Evolutionary conservation across 2,888 invertebrate species (phyloP), one percentile per base, ranked within the genome.

Genomic region (Eubasilissa splendida): DNA sequence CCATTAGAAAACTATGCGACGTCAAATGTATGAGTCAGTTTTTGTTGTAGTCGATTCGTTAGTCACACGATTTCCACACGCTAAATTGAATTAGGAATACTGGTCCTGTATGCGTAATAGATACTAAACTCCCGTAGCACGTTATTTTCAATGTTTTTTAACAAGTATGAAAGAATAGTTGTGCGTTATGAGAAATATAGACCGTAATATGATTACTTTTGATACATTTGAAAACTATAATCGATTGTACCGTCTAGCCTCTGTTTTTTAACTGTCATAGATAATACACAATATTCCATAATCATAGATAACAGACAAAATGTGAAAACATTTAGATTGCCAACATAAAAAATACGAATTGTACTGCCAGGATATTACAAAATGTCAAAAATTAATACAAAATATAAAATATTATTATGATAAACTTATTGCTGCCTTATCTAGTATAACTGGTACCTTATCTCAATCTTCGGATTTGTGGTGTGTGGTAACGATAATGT

Each of bases 1-100:
- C 76, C 81, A 79, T 79, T 79, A 81, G 33, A 76, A 71, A 76
- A 56, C n/a, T 74, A 42, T 22, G 53, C 63, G 54, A 71, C 71
- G 74, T 75, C 74, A 75, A 59, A 59, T 56, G 33, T 60, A 50
- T 74, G 74, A 74, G 74, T 74, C 59, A 74, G 22, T 71, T 71
- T 50, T 66, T 33, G 33, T 66, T n/a, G 66, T 66, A 66, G 42
- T 12, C n/a, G n/a, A 42, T 42, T 42, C 42, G n/a, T 56, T 31
- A 71, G 33, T 56, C 71, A 71, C 54, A 22, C 71, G 54, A 1
- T 7, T 31, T 14, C 8, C 22, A 54, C n/a, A 71, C 10, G 53
- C 71, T 5, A 71, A 71, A 56, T 56, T 53, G 8, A 11, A 12
- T 31, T 56, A 33, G 54, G 12, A 31, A 12, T 31, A 56, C 52